phyloP scores from a whole-genome alignment of 1,140 invertebrate species.

The Papilio helenus region DNA sequence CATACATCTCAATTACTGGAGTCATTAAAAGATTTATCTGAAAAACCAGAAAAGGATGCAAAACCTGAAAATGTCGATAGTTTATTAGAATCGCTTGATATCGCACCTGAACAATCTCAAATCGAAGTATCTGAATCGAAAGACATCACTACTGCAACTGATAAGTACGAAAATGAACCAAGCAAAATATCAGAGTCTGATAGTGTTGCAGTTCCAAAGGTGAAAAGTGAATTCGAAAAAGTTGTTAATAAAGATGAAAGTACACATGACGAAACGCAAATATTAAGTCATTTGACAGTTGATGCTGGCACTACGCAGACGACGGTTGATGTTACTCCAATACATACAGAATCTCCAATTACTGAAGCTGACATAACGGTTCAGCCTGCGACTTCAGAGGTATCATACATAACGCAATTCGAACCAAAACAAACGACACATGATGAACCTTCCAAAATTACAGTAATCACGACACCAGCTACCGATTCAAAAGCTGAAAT shows the following conservation, averaged over 20 bases:
- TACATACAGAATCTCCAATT: constrained; percentile 49
- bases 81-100: not conserved
- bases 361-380: constrained; percentile 48
- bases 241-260: not conserved
- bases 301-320: constrained; percentile 46
- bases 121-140: not conserved
- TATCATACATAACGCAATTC: constrained; percentile 61
- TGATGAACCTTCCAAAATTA: constrained; percentile 3
- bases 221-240: not conserved
- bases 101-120: not conserved
- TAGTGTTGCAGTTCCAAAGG: not conserved
- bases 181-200: not conserved
- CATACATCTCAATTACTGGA: constrained; percentile 23
- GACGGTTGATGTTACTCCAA: constrained; percentile 52
- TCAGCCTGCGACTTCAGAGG: constrained; percentile 46
- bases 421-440: constrained; percentile 43
- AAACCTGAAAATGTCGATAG: not conserved
- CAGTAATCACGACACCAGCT: not conserved
- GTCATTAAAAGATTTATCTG: not conserved
- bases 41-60: not conserved
- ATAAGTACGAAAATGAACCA: not conserved
- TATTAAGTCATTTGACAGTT: constrained; percentile 37
- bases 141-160: not conserved
- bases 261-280: not conserved
- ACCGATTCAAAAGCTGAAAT: constrained; percentile 50